Conservation (phyloP, 2,113 vertebrate genomes). For the Coregonus clupeaformis region DNA sequence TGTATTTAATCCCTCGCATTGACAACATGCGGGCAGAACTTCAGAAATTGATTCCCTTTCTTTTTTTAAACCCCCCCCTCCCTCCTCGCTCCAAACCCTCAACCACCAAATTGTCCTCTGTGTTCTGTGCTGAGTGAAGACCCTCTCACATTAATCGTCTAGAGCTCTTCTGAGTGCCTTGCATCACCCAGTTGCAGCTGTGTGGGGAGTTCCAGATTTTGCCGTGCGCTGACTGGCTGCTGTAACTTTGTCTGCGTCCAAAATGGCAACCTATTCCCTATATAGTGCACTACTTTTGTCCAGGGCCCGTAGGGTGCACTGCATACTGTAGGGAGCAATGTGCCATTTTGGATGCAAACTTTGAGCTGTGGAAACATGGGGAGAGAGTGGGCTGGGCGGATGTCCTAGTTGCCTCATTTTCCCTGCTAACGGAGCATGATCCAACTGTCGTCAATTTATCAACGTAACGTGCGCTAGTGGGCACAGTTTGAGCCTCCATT, state of each 20-base stretch:
- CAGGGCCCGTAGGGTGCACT: too few species aligned
- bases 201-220: slow-evolving; percentile 76
- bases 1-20: slow-evolving; percentile 32
- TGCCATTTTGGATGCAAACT: slow-evolving; percentile 61
- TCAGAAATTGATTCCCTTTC: neutral
- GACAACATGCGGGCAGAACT: neutral
- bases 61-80: too few species aligned
- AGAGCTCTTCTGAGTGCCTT: slow-evolving; percentile 58
- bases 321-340: slow-evolving; percentile 53
- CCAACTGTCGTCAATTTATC: slow-evolving; percentile 99
- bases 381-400: slow-evolving; percentile 42
- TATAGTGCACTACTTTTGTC: too few species aligned
- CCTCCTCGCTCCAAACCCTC: neutral
- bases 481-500: slow-evolving; percentile 99
- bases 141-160: slow-evolving; percentile 70
- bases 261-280: too few species aligned
- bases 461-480: slow-evolving; percentile 99
- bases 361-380: slow-evolving; percentile 70
- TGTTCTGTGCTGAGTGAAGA: slow-evolving; percentile 25
- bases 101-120: neutral
- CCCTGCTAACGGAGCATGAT: slow-evolving; percentile 93
- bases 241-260: too few species aligned
- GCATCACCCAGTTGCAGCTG: slow-evolving; percentile 79
- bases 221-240: neutral
- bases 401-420: slow-evolving; percentile 96